phyloP scores from a whole-genome alignment of 2,888 invertebrate species.

The Embidobia sp. region DNA sequence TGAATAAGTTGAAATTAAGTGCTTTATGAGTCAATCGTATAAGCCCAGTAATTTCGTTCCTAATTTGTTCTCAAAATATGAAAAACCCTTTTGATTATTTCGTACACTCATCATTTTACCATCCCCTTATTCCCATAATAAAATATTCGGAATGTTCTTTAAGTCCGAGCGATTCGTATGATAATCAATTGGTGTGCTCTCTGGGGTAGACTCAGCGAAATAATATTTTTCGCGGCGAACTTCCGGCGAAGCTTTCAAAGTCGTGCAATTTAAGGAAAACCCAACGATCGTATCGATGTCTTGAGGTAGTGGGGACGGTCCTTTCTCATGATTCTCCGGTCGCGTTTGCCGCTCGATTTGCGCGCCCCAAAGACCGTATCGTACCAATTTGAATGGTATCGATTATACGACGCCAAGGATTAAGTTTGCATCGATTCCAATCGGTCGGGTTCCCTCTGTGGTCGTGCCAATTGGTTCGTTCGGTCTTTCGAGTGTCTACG shows the following conservation, averaged over 20 bases:
- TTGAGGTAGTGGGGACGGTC: slow-evolving; percentile 41
- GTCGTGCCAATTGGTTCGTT: slow-evolving; percentile 59
- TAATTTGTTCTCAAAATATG: too few relatives aligned
- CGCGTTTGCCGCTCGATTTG: slow-evolving; percentile 66
- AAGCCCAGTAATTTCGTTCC: too few relatives aligned
- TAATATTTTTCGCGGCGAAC: slow-evolving; percentile 36
- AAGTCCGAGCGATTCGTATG: slow-evolving; percentile 49
- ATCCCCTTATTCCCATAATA: slow-evolving; percentile 2
- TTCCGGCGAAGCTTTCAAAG: slow-evolving; percentile 38
- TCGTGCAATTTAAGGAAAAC: slow-evolving; percentile 55
- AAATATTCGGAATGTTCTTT: slow-evolving; percentile 27
- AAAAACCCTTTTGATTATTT: slow-evolving; percentile 23
- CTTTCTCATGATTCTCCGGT: slow-evolving; percentile 49
- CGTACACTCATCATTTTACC: slow-evolving; percentile 26
- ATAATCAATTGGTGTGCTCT: slow-evolving; percentile 45
- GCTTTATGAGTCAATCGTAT: too few relatives aligned
- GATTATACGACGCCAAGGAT: slow-evolving; percentile 64
- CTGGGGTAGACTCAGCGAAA: slow-evolving; percentile 18
- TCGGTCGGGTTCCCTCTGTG: slow-evolving; percentile 51
- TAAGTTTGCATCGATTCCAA: slow-evolving; percentile 64
- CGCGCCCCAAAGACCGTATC: slow-evolving; percentile 64
- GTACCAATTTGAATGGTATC: slow-evolving; percentile 65
- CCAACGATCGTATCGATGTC: slow-evolving; percentile 58
- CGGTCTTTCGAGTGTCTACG: slow-evolving; percentile 53
- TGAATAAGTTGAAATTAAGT: too few relatives aligned